Evolutionary conservation across 2,113 vertebrate genomes (phyloP).

Genomic region (Anhinga anhinga): DNA sequence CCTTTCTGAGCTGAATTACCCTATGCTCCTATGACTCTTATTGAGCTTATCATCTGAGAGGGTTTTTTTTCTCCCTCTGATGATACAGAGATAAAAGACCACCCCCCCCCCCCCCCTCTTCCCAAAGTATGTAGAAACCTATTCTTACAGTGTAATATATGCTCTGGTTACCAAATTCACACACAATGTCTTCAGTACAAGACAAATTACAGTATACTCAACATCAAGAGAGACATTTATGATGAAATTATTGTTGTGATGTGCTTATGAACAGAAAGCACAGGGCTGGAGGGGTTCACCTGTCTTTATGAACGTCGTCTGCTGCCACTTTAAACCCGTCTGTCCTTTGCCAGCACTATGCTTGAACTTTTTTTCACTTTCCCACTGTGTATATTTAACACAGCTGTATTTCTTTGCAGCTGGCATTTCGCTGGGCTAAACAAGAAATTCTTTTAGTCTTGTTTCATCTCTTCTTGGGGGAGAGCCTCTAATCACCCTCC

Average conservation of each 20-base stretch:
- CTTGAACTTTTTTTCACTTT: not conserved
- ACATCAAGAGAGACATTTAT: not conserved
- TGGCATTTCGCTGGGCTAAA: not conserved
- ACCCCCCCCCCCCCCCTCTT: not conserved
- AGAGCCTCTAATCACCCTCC: not conserved
- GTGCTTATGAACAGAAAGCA: not conserved
- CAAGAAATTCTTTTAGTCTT: not conserved
- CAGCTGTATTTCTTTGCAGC: not conserved
- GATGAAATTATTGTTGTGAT: not conserved
- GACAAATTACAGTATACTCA: not conserved
- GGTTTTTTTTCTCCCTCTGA: not conserved
- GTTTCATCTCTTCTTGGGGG: not conserved
- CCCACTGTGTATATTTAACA: not conserved
- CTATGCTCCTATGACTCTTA: not conserved
- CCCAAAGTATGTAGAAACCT: not conserved
- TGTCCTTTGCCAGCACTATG: not conserved
- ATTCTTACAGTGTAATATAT: not conserved
- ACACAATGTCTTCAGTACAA: not conserved
- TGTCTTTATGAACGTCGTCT: not conserved
- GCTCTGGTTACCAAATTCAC: not conserved
- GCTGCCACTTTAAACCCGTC: not conserved
- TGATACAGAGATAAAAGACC: not conserved
- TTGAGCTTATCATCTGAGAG: not conserved
- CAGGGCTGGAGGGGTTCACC: not conserved
- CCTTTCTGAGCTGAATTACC: not conserved